Base-by-base conservation (phyloP, 2,888 invertebrate genomes). In the Cephus pulcher region DNA sequence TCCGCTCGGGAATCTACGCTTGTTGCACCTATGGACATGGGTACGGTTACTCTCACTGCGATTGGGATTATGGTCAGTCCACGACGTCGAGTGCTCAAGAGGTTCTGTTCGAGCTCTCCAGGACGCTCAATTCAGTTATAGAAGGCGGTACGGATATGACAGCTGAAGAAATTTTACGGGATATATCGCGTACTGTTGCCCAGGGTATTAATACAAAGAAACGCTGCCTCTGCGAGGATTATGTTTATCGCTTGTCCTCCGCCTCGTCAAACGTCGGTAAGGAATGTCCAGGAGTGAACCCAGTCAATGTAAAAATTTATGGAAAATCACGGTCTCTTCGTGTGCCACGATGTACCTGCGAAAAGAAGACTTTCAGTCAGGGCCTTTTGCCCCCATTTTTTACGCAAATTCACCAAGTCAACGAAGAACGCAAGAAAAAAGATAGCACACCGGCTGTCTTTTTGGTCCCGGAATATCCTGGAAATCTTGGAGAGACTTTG, bases 101-200 rank as follows among this genome's bases (percentile, higher is more conserved):
- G 73, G 83, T 90, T 1, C 82, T 89, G 12, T 80, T 90, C 75
- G 88, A 89, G 79, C 83, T 89, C 15, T 88, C 90, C 37, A 86
- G 86, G 73, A 90, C 88, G 4, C 80, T 89, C 33, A 89, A 88
- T 82, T 89, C 89, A 77, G 88, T 89, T 69, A 85, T 90, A 83
- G 89, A 90, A 69, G 87, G 87, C 32, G 87, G 87, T 6, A 85
- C 82, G 34, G 82, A 81, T 40, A 82, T 86, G 77, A 83, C 84
- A 30, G 85, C 88, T 33, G 88, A 89, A 75, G 89, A 90, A 34
- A 87, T 90, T 11, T 81, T 90, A 32, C 85, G 86, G 12, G 88
- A 87, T 78, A 89, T 90, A 56, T 87, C 90, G 34, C 85, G 84
- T 15, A 87, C 89, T 6, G 87, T 90, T 1, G 83, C 86, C 0